Conservation (phyloP, 1,140 invertebrate genomes). For the Ips nitidus region DNA sequence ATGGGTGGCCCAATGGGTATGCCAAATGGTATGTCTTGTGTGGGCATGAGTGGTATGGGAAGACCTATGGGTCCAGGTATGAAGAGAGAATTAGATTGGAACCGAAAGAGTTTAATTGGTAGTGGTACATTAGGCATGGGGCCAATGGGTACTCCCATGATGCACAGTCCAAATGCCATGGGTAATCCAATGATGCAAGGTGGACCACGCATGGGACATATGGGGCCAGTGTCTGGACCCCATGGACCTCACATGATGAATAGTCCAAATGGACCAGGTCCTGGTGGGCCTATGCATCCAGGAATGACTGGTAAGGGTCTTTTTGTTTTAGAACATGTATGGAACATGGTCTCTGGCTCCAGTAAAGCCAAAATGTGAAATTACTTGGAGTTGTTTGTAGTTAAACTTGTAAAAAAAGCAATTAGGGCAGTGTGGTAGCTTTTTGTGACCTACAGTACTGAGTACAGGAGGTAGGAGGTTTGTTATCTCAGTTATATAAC, state of each 20-base stretch:
- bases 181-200: slow-evolving; percentile 50
- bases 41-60: slow-evolving; percentile 60
- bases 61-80: slow-evolving; percentile 54
- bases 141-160: slow-evolving; percentile 61
- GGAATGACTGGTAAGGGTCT: slow-evolving; percentile 40
- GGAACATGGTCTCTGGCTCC: no score
- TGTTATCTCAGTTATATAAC: no score
- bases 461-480: no score
- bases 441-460: no score
- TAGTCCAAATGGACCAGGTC: slow-evolving; percentile 47
- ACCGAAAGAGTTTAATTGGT: not conserved
- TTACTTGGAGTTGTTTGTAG: no score
- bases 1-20: slow-evolving; percentile 53
- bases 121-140: slow-evolving; percentile 24
- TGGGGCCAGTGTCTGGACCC: slow-evolving; percentile 38
- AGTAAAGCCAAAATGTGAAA: no score
- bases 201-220: slow-evolving; percentile 46
- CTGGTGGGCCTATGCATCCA: slow-evolving; percentile 44
- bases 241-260: slow-evolving; percentile 49
- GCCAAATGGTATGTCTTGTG: slow-evolving; percentile 39
- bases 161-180: slow-evolving; percentile 54
- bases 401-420: no score
- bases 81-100: not conserved
- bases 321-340: not conserved
- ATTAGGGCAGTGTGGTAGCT: no score